Evolutionary conservation across 2,888 invertebrate species (phyloP), one percentile per base, ranked within the genome.

Genomic region (Creontiades dilutus): DNA sequence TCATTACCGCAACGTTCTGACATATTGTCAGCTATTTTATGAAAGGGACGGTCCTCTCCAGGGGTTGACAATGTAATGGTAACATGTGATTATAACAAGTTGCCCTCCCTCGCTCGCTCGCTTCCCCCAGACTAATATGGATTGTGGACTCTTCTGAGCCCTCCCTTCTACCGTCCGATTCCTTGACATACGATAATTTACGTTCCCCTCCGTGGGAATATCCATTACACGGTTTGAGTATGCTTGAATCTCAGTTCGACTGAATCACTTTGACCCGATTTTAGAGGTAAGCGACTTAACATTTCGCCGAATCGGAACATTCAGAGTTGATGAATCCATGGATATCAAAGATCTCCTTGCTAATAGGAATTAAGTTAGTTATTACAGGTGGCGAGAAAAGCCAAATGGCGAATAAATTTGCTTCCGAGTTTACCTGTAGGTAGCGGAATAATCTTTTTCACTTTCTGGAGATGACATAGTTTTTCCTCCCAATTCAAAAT

Each of bases 1-100:
- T 88, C 88, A 88, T 88, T 88, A 88, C 88, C 88, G 46, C 88
- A 88, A 78, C 88, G 48, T 88, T 88, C 88, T 88, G 88, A 88
- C 88, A 88, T 88, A 88, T 88, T 88, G 88, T 88, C 88, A 88
- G 88, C 88, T 78, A 88, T 52, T 88, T 78, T 88, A 78, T 88
- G 78, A 52, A 78, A 80, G 80, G 88, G 88, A 88, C 13, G 86
- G 86, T 13, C 75, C 68, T 48, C 13, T 47, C 28, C 11, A 11
- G 28, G 88, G 80, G 88, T 52, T 78, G 48, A 86, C 88, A 88
- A 78, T 85, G 85, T 48, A 82, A 47, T 86, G 48, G 88, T 78
- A 88, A 88, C 88, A 80, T 80, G 88, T 47, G 88, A 88, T 88
- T 88, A 88, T 88, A 88, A 88, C 88, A 88, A 88, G 88, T 88